These are phyloP conservation scores for Nycteola revayana DNA, from an alignment of 2,888 invertebrate genomes.

Conservation along the genomic window DNA sequence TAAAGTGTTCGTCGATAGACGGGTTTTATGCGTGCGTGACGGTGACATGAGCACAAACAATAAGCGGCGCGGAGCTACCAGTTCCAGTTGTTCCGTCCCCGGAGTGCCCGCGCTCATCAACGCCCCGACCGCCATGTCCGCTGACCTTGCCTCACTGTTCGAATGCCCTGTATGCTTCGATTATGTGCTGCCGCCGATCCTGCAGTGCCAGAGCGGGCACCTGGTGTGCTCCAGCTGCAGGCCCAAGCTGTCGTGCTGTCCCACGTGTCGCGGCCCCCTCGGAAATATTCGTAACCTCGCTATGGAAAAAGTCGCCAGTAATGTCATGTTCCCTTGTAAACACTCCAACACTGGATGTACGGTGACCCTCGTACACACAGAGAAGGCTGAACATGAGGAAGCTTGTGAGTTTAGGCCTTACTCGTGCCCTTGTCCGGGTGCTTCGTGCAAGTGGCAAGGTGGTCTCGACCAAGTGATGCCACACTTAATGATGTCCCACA, in stretches of 20 bases:
- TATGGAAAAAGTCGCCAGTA: constrained; percentile 99
- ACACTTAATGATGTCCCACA: constrained; percentile 97
- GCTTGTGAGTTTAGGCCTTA: constrained; percentile 99
- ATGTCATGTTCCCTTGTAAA: constrained; percentile 99
- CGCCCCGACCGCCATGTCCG: constrained; percentile 86
- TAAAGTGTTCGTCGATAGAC: constrained; percentile 59
- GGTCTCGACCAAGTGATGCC: constrained; percentile 99
- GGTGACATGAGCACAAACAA: constrained; percentile 82
- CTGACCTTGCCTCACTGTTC: constrained; percentile 94
- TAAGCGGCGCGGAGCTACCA: constrained; percentile 79
- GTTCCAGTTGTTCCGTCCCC: constrained; percentile 77
- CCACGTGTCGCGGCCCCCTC: constrained; percentile 98
- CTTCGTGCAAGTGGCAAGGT: constrained; percentile 99
- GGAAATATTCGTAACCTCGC: constrained; percentile 99
- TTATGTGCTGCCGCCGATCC: constrained; percentile 98
- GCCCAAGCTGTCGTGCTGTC: constrained; percentile 98
- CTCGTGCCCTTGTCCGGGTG: constrained; percentile 99
- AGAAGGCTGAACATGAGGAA: constrained; percentile 99
- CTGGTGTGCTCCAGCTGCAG: constrained; percentile 98
- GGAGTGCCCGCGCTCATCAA: constrained; percentile 79
- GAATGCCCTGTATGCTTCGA: constrained; percentile 99
- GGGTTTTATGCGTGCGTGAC: constrained; percentile 69
- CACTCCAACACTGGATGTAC: constrained; percentile 98
- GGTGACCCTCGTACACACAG: constrained; percentile 95
- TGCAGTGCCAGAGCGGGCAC: constrained; percentile 99